Conservation (phyloP, 2,113 vertebrate species). For the Lophotis ruficrista region DNA sequence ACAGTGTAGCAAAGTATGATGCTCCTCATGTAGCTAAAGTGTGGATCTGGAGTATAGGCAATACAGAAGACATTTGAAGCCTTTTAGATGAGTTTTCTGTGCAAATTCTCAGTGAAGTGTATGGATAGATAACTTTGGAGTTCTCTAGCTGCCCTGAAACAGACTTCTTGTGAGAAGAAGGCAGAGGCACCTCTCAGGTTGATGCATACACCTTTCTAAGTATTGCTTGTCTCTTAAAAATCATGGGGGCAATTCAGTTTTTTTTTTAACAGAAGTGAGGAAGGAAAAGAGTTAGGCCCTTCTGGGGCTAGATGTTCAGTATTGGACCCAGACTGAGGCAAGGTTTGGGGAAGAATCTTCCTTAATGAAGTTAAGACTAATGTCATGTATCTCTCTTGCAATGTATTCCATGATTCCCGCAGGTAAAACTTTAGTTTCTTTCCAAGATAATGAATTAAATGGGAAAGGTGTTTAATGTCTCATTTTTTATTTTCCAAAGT, state of each 20-base stretch:
- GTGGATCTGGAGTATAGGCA: not conserved
- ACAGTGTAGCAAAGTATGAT: not conserved
- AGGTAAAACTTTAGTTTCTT: not conserved
- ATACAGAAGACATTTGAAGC: not conserved
- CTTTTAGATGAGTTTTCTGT: not conserved
- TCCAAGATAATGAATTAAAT: not conserved
- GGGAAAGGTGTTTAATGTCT: not conserved
- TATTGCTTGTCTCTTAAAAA: not conserved
- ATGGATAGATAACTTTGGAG: not conserved
- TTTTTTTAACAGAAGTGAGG: not conserved
- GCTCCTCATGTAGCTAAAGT: not conserved
- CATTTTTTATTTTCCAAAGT: not conserved
- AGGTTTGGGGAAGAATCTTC: not conserved
- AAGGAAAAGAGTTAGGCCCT: not conserved
- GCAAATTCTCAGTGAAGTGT: not conserved
- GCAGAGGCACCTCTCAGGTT: not conserved
- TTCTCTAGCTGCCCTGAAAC: not conserved
- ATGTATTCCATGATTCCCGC: not conserved
- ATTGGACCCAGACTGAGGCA: not conserved
- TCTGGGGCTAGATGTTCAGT: not conserved
- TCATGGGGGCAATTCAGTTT: not conserved
- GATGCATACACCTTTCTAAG: not conserved
- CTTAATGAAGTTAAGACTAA: not conserved
- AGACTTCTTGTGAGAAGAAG: not conserved
- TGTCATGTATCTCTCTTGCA: not conserved